Percentiles rank a stretch among this genome's conserved stretches.
Evolutionary conservation across 2,888 invertebrate species (phyloP).

Genomic region (Drosophila mimica): DNA sequence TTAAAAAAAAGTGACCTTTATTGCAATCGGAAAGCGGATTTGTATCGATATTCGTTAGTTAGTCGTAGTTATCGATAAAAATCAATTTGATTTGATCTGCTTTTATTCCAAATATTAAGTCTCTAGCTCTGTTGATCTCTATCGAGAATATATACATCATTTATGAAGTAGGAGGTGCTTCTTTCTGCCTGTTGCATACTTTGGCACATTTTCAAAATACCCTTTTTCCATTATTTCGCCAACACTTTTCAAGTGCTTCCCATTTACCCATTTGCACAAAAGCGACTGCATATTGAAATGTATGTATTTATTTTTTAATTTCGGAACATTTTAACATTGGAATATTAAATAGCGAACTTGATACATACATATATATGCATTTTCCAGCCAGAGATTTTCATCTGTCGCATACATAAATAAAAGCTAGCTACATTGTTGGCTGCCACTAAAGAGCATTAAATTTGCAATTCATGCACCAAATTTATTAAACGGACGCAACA

Average conservation of each 20-base stretch:
- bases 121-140: not conserved
- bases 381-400: not conserved
- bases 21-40: not conserved
- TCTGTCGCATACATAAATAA: not conserved
- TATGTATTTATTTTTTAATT: not conserved
- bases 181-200: not conserved
- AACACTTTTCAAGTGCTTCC: slow-evolving; percentile 1
- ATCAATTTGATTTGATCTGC: not conserved
- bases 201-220: not conserved
- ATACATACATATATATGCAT: not conserved
- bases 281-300: not conserved
- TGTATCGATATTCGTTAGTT: not conserved
- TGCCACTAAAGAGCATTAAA: not conserved
- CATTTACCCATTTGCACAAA: not conserved
- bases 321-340: not conserved
- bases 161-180: not conserved
- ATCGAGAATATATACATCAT: not conserved
- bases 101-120: not conserved
- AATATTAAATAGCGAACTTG: too few relatives aligned
- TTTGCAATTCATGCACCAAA: slow-evolving; percentile 6
- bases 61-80: not conserved
- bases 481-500: not conserved
- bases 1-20: not conserved
- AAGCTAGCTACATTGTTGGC: not conserved
- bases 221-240: not conserved